Evolutionary conservation across 2,113 vertebrate genomes (phyloP), one percentile per base, ranked within the genome.

Genomic region (Agapornis roseicollis): DNA sequence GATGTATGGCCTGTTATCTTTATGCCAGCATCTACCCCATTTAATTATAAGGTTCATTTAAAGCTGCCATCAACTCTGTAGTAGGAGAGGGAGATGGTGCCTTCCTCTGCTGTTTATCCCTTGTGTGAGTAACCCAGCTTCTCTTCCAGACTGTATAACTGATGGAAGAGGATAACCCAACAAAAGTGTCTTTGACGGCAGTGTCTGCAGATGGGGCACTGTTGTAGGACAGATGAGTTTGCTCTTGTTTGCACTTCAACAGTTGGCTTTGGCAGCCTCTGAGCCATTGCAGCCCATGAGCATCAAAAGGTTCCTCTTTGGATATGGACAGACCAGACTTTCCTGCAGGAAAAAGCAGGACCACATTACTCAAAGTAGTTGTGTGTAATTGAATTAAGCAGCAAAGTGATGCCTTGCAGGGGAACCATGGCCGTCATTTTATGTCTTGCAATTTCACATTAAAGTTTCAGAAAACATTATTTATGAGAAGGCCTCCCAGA

Each of bases 221-320:
- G 84, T 46, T 69, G 80, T 47, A 69, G 89, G 61, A 70, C 1
- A 1, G 73, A 22, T 61, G 85, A 80, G 64, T 72, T 58, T 85
- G 2, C 70, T 88, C 85, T 88, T 94, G 93, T 94, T 88, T 92
- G 80, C 80, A 71, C 85, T 85, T 80, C 2, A 3, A 77, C 84
- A 80, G 85, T 31, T 88, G 84, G 74, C 64, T 80, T 92, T 94
- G 80, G 52, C 74, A 94, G 35, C 58, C 80, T 80, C 23, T 1
- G 24, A 71, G 46, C 58, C 56, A 42, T 29, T 50, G 8, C 49
- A 50, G 25, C 24, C 24, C 49, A 33, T 55, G 74, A 80, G 63
- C 85, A 94, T 89, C 89, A 85, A 85, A 81, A 76, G 15, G 44
- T 56, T 72, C 76, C 58, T 85, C 69, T 89, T 85, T 89, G 85